Evolutionary conservation across 2,888 invertebrate genomes (phyloP), one percentile per base, ranked within the genome.

Genomic region (Uropetala carovei): DNA sequence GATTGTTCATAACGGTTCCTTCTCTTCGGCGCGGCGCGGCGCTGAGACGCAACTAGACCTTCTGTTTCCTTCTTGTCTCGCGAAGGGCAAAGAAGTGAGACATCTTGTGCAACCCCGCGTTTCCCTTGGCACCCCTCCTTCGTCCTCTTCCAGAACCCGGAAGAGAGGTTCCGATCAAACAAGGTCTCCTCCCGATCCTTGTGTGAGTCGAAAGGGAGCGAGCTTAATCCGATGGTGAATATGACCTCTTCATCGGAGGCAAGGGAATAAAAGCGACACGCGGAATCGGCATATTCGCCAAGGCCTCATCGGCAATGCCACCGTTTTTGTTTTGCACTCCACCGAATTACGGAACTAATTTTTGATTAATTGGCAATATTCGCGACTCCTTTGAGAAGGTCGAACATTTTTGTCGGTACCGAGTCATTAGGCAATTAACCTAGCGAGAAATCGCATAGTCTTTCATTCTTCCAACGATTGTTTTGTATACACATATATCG

Each of bases 111-210:
- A 68, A 68, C 18, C 14, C 64, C 14, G 68, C 22, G 68, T 68
- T 75, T 75, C 75, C 75, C 75, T 75, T 75, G 75, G 75, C 75
- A 75, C 14, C 22, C 75, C 75, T 27, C 27, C 75, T 75, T 75
- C 9, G 68, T 18, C 68, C 43, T 43, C 43, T 43, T 43, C 43
- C 68, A 18, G 75, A 22, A 75, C 75, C 75, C 75, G 75, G 75
- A 75, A 75, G 22, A 75, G 68, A 68, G 68, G 5, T 64, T 0
- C 64, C 18, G n/a, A n/a, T 18, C 68, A 68, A 22, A 68, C 68
- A n/a, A 68, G 75, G 22, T 75, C 75, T 22, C 75, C 14, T 16
- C 27, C 22, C 75, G 75, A 75, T 75, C 75, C 75, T 75, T 75
- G 75, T 22, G 75, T n/a, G 43, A 43, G 43, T 43, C 43, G 75